Conservation (phyloP, 2,113 vertebrate species). For the Psammodynastes pulverulentus region DNA sequence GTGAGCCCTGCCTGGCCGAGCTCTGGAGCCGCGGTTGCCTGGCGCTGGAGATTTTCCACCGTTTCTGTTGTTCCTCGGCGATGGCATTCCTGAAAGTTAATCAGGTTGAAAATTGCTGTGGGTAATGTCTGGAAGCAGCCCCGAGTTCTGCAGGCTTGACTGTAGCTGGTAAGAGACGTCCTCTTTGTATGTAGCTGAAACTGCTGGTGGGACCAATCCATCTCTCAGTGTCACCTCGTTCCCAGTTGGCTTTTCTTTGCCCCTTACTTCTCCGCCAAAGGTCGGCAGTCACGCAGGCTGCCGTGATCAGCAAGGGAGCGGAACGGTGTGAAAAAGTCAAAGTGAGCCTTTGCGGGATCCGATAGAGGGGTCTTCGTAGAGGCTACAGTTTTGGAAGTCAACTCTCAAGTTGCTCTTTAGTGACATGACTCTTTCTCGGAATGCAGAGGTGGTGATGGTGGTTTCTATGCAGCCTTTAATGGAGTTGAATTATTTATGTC, state of each 20-base stretch:
- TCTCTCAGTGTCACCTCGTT: conserved; percentile 11
- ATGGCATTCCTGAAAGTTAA: conserved; percentile 73
- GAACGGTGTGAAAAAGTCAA: not conserved
- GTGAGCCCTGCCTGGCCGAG: conserved; percentile 1
- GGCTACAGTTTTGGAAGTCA: conserved; percentile 50
- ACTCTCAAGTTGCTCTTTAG: conserved; percentile 63
- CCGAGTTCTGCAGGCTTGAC: conserved; percentile 55
- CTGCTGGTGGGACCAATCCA: conserved; percentile 17
- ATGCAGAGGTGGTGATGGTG: conserved; percentile 45
- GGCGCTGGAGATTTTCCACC: conserved; percentile 19
- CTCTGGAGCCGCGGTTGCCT: conserved; percentile 7
- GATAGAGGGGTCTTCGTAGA: conserved; percentile 45
- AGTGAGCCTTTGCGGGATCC: conserved; percentile 2
- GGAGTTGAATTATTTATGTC: conserved; percentile 68
- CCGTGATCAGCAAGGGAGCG: not conserved
- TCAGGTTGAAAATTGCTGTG: conserved; percentile 73
- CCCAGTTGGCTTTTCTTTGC: conserved; percentile 23
- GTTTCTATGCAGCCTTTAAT: conserved; percentile 55
- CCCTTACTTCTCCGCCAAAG: not conserved
- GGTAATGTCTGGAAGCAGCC: conserved; percentile 68
- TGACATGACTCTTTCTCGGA: conserved; percentile 43
- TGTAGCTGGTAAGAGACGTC: conserved; percentile 44
- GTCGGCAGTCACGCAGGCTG: fast-evolving
- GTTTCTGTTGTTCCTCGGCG: conserved; percentile 50
- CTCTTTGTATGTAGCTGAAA: conserved; percentile 47